These are phyloP conservation scores for Rhynchonycteris naso DNA, from an alignment of 2,797 vertebrate species.

Conservation along the genomic window DNA sequence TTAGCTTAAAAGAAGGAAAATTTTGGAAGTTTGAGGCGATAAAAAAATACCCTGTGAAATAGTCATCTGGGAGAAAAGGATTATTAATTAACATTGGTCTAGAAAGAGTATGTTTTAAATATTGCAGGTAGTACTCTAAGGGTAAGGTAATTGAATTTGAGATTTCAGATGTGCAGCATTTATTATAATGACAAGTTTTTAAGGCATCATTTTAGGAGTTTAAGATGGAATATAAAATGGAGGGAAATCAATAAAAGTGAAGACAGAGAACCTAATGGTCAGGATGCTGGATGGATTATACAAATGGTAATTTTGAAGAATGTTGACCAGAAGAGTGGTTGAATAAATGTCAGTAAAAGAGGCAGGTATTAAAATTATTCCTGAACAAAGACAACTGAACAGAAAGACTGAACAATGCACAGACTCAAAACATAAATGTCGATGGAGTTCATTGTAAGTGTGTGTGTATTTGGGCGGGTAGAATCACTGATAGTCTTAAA, in stretches of 20 bases:
- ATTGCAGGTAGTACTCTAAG: neutral
- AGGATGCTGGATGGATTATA: neutral
- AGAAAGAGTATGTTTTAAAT: conserved; percentile 16
- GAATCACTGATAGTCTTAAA: neutral
- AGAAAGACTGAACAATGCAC: neutral
- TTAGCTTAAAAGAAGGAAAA: neutral
- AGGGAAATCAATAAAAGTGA: neutral
- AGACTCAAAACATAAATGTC: neutral
- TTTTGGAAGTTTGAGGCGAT: neutral
- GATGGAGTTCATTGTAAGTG: neutral
- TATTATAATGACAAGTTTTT: conserved; percentile 3
- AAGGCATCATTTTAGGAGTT: neutral
- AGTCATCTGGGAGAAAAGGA: neutral
- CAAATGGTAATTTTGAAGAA: neutral
- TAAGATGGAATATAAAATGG: neutral
- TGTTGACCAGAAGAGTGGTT: neutral
- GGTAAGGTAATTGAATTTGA: neutral
- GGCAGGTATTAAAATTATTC: neutral
- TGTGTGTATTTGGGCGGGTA: neutral
- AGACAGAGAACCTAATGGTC: neutral
- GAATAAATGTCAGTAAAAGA: neutral
- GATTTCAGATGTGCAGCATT: neutral
- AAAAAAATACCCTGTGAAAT: neutral
- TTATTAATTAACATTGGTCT: conserved; percentile 14
- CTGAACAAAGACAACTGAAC: neutral